A percentile compares a stretch with the other conserved stretches of the same genome.
Conservation (phyloP, 2,888 invertebrate genomes). For the Nemoura dubitans region DNA sequence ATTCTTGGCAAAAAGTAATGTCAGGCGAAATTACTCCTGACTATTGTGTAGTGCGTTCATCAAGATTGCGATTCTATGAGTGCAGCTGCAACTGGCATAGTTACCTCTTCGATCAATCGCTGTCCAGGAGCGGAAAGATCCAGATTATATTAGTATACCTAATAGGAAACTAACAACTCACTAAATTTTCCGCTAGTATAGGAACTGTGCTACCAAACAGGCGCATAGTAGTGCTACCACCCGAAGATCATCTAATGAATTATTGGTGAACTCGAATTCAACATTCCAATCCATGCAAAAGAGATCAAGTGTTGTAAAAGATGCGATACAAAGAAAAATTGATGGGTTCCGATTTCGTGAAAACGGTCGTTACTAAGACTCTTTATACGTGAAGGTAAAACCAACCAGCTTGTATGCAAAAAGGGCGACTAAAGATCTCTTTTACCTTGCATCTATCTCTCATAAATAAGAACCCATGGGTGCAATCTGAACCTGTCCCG, state of each 20-base stretch:
- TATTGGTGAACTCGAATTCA: background rate
- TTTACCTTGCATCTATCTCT: conserved; percentile 54
- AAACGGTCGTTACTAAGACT: background rate
- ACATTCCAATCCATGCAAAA: conserved; percentile 4
- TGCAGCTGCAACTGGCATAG: no score
- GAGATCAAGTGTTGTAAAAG: background rate
- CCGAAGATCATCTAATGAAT: background rate
- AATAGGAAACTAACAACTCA: background rate
- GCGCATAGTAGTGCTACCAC: no score
- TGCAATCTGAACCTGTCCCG: conserved; percentile 54
- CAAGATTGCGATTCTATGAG: no score
- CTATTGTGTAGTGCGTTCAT: no score
- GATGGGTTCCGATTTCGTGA: background rate
- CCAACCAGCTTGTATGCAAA: background rate
- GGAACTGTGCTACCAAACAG: background rate
- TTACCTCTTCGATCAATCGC: background rate
- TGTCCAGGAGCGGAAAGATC: background rate
- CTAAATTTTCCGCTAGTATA: background rate
- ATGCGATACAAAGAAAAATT: background rate
- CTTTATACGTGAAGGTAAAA: background rate
- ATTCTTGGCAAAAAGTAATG: background rate
- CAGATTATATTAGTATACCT: background rate
- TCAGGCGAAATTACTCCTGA: background rate
- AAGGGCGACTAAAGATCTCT: background rate
- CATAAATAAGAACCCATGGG: conserved; percentile 54